Conservation (phyloP, 2,888 invertebrate genomes). For the Drosophila sordidula region DNA sequence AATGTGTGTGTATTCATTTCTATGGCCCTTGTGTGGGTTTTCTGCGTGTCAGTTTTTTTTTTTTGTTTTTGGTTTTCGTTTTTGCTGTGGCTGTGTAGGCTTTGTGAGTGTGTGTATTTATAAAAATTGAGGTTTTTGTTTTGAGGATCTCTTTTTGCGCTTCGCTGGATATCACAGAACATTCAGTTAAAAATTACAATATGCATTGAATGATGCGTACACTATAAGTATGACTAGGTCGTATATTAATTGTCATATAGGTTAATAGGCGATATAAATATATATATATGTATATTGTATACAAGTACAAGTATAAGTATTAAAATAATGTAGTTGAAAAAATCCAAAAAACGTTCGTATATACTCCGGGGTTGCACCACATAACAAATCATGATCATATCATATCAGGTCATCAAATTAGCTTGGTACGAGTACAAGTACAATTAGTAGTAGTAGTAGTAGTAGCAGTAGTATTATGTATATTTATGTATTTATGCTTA, state of each 20-base stretch:
- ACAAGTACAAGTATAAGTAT: conserved; percentile 66
- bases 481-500: conserved; percentile 36
- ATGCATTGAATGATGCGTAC: conserved; percentile 80
- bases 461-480: conserved; percentile 39
- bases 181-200: conserved; percentile 78
- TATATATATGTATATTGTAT: conserved; percentile 42
- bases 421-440: conserved; percentile 51
- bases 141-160: conserved; percentile 57
- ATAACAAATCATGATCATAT: conserved; percentile 76
- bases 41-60: conserved; percentile 6
- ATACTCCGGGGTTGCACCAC: conserved; percentile 76
- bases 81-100: conserved; percentile 1
- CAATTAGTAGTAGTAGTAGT: conserved; percentile 39
- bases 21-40: background rate
- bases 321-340: conserved; percentile 57
- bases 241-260: conserved; percentile 58
- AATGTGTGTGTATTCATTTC: conserved; percentile 2
- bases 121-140: conserved; percentile 21
- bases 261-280: conserved; percentile 55
- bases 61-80: too few species aligned
- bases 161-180: conserved; percentile 73
- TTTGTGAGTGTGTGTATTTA: conserved; percentile 8
- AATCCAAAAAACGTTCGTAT: conserved; percentile 75
- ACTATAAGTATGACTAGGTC: conserved; percentile 65
- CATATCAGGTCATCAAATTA: conserved; percentile 60